phyloP scores from a whole-genome alignment of 2,888 invertebrate genomes.

The Pseudeuparius sepicola region DNA sequence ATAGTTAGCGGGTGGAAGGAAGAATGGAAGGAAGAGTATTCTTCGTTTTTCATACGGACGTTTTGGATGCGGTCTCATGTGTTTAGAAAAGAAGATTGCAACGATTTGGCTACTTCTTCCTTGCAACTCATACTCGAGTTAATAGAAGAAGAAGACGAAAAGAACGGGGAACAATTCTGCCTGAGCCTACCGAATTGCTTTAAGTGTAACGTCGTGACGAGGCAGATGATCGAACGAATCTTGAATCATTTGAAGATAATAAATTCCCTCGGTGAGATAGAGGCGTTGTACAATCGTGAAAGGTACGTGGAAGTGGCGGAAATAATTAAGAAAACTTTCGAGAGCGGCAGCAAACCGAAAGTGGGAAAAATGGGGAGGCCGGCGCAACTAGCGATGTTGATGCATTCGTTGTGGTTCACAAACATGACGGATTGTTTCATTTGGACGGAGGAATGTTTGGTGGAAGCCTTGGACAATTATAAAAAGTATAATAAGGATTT shows the following conservation, averaged over 20 bases:
- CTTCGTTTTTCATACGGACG: conserved; percentile 41
- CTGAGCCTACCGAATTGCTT: conserved; percentile 45
- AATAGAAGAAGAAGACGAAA: conserved; percentile 20
- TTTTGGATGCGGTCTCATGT: conserved; percentile 48
- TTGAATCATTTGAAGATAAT: conserved; percentile 45
- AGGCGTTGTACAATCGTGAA: conserved; percentile 54
- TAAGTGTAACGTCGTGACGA: conserved; percentile 42
- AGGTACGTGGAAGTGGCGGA: conserved; percentile 55
- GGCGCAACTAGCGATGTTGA: conserved; percentile 36
- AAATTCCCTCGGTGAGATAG: conserved; percentile 51
- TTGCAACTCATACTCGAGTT: conserved; percentile 35
- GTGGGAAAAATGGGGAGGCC: conserved; percentile 48
- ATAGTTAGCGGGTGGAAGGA: conserved; percentile 39
- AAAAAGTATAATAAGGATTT: conserved; percentile 40
- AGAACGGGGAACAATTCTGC: conserved; percentile 29
- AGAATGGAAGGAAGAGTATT: conserved; percentile 40
- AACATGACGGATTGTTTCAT: conserved; percentile 50
- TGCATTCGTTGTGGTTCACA: conserved; percentile 42
- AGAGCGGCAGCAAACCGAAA: conserved; percentile 29
- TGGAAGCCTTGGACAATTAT: conserved; percentile 54
- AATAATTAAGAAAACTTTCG: conserved; percentile 59
- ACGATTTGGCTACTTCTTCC: conserved; percentile 43
- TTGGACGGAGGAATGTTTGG: conserved; percentile 68
- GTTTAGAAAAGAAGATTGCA: conserved; percentile 43
- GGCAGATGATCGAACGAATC: conserved; percentile 40